phyloP scores from a whole-genome alignment of 35 echinoderm and acorn worm species.

The Eucidaris tribuloides region DNA sequence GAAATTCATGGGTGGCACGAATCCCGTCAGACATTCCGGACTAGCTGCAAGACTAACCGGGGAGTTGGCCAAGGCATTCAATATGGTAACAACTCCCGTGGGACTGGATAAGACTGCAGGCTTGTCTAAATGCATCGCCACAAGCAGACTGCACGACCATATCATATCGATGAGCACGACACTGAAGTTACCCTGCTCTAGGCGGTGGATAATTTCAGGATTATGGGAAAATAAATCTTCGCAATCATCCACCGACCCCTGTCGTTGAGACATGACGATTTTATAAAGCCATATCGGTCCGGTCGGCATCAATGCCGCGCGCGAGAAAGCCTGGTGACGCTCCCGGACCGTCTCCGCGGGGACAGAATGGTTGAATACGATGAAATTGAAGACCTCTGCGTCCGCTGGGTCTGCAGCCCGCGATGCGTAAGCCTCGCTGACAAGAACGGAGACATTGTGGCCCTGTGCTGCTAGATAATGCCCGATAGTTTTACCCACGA shows the following conservation, averaged over 20 bases:
- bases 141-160: neutral
- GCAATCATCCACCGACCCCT: neutral
- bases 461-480: neutral
- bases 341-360: neutral
- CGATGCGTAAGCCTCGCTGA: neutral
- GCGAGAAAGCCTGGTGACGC: neutral
- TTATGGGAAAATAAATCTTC: neutral
- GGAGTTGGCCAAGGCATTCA: neutral
- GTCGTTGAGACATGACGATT: neutral
- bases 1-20: neutral
- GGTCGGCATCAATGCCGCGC: no score
- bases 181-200: neutral
- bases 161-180: neutral
- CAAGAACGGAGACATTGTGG: neutral
- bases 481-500: conserved; percentile 9
- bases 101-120: neutral
- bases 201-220: conserved; percentile 6
- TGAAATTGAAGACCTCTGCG: neutral
- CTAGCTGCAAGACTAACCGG: neutral
- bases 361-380: neutral
- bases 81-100: neutral
- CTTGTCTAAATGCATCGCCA: neutral
- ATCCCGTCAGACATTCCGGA: neutral
- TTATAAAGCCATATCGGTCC: no score
- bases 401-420: neutral